Conservation (phyloP, 2,797 vertebrate species). For the Sebastolobus alascanus region DNA sequence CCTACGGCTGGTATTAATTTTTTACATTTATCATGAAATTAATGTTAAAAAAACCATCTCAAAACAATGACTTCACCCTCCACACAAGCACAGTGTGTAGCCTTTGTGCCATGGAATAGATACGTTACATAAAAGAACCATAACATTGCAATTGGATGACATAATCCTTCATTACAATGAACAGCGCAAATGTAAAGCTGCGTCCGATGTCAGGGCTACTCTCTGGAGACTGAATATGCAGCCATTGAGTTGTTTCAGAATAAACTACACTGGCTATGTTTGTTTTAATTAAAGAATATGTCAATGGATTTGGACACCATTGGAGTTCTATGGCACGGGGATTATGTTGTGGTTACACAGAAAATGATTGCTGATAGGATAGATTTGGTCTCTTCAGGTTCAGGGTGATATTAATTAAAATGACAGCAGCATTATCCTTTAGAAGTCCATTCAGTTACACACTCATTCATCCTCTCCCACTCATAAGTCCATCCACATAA, state of each 20-base stretch:
- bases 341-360: constrained; percentile 10
- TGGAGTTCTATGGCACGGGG: neutral
- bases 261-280: neutral
- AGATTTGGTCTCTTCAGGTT: constrained; percentile 16
- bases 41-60: neutral
- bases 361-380: constrained; percentile 13
- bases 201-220: neutral
- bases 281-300: constrained; percentile 19
- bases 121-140: constrained; percentile 22
- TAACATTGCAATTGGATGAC: neutral
- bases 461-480: constrained; percentile 75
- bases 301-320: neutral
- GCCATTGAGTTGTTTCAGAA: neutral
- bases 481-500: constrained; percentile 33
- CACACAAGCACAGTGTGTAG: constrained; percentile 1
- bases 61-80: constrained; percentile 1
- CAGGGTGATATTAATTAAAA: constrained; percentile 33
- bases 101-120: neutral
- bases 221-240: neutral
- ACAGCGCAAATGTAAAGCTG: neutral
- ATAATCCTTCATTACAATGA: constrained; percentile 15
- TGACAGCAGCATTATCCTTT: constrained; percentile 1
- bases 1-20: neutral
- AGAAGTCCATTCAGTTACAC: neutral
- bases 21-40: constrained; percentile 13